Evolutionary conservation across 2,113 vertebrate species (phyloP).

Genomic region (Hippolais icterina): DNA sequence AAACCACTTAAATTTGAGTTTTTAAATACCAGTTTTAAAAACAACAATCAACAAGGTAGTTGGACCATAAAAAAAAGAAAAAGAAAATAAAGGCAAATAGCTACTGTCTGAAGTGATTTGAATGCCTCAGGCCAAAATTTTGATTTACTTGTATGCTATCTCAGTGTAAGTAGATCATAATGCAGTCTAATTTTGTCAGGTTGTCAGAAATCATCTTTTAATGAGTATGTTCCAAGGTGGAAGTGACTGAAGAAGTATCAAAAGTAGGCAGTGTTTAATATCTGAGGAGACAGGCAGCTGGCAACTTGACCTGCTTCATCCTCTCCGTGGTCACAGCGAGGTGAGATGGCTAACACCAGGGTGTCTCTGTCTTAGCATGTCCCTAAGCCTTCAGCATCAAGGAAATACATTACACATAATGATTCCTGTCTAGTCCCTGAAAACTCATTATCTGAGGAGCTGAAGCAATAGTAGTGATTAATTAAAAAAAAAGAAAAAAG

Average conservation of each 20-base stretch:
- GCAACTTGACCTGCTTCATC: background rate
- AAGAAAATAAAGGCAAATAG: background rate
- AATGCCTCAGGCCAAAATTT: background rate
- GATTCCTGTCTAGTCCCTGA: background rate
- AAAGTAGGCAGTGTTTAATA: background rate
- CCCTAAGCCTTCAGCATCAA: background rate
- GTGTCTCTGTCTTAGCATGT: background rate
- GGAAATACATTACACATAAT: background rate
- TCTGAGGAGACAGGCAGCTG: background rate
- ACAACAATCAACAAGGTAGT: background rate
- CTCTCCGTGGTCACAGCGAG: background rate
- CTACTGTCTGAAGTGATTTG: background rate
- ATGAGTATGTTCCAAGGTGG: background rate
- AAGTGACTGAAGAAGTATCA: background rate
- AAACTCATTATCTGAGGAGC: background rate
- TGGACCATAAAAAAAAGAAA: background rate
- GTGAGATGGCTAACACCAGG: background rate
- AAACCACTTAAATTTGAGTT: background rate
- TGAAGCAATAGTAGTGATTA: background rate
- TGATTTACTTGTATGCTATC: background rate
- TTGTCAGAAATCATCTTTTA: background rate
- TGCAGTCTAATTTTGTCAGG: background rate
- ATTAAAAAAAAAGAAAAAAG: background rate
- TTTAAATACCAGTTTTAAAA: background rate
- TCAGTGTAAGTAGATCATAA: background rate